phyloP scores from a whole-genome alignment of 2,113 vertebrate species.

The Brachionichthys hirsutus region DNA sequence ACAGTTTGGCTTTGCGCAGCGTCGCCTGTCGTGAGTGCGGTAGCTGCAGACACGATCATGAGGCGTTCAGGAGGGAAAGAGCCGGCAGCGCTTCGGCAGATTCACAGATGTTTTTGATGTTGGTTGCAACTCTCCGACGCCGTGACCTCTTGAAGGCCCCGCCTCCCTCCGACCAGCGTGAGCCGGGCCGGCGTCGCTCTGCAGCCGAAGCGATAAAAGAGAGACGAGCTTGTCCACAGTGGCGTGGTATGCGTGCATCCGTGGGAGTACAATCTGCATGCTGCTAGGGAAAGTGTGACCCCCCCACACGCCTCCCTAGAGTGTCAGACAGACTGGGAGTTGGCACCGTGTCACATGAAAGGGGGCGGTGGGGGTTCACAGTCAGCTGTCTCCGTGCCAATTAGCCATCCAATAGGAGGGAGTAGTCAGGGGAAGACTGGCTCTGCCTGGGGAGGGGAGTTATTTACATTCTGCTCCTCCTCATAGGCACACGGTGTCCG shows the following conservation, averaged over 20 bases:
- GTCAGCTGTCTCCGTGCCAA: conserved; percentile 55
- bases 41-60: not conserved
- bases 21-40: not conserved
- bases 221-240: conserved; percentile 63
- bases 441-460: conserved; percentile 39
- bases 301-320: conserved; percentile 25
- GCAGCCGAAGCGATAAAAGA: conserved; percentile 70
- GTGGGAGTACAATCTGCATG: conserved; percentile 29
- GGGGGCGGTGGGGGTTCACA: conserved; percentile 11
- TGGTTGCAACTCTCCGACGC: conserved; percentile 36
- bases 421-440: conserved; percentile 48
- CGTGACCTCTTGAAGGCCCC: conserved; percentile 59
- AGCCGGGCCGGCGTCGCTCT: conserved; percentile 51
- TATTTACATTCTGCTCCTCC: conserved; percentile 65
- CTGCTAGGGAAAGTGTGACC: conserved; percentile 51
- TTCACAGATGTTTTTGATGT: conserved; percentile 59
- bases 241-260: conserved; percentile 58
- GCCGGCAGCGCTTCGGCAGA: conserved; percentile 18
- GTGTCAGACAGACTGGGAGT: conserved; percentile 44
- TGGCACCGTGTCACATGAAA: conserved; percentile 39
- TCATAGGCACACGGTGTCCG: conserved; percentile 76
- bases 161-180: conserved; percentile 35
- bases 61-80: conserved; percentile 13
- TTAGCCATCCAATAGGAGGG: conserved; percentile 54
- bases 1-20: conserved; percentile 9